These are phyloP conservation scores for Aptenodytes forsteri DNA, from an alignment of 2,113 vertebrate genomes.

Conservation along the genomic window DNA sequence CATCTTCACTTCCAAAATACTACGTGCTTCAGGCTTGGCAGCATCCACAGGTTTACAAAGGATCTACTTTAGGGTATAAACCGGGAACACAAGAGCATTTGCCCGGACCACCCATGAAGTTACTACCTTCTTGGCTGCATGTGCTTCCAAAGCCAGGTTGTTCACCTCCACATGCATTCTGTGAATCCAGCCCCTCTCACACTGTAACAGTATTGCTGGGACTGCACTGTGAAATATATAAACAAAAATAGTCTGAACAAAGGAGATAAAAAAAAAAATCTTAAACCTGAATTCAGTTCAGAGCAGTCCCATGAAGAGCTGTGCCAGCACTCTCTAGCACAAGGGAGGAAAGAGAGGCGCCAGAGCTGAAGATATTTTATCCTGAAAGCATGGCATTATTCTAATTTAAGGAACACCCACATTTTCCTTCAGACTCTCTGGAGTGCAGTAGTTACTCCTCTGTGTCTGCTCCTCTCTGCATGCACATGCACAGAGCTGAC, in stretches of 20 bases:
- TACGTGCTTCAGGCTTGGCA: neutral
- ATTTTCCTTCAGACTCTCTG: neutral
- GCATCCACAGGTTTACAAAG: neutral
- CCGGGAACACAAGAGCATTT: neutral
- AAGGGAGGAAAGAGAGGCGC: neutral
- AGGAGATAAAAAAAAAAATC: neutral
- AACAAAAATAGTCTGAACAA: neutral
- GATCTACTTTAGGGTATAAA: neutral
- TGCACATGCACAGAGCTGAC: neutral
- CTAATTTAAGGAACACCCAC: neutral
- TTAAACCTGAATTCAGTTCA: neutral
- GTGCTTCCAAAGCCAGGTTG: neutral
- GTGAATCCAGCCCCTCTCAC: neutral
- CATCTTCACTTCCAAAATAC: neutral
- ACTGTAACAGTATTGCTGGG: neutral
- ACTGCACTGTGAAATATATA: accelerated
- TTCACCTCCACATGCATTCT: accelerated
- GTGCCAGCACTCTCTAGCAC: neutral
- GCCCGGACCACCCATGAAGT: neutral
- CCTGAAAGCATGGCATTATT: neutral
- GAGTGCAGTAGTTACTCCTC: neutral
- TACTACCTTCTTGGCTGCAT: neutral
- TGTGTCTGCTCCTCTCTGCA: accelerated
- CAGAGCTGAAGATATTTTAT: neutral
- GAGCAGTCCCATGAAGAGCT: neutral